Evolutionary conservation across 2,888 invertebrate genomes (phyloP).

Genomic region (Scrobipalpa costella): DNA sequence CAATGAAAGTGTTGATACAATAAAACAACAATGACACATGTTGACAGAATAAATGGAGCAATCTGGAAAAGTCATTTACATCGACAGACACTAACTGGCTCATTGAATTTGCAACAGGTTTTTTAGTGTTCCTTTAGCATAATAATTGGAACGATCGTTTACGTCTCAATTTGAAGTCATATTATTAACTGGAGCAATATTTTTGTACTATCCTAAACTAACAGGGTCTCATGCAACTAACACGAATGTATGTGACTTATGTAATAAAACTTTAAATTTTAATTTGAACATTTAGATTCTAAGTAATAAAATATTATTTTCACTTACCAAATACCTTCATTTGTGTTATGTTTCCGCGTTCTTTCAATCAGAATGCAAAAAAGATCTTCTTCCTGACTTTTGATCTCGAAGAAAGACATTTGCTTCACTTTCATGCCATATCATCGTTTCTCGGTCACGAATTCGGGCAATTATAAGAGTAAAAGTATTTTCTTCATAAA

Average conservation of each 20-base stretch:
- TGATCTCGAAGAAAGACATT: slow-evolving; percentile 38
- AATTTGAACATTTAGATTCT: too few species aligned
- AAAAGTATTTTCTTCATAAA: slow-evolving; percentile 38
- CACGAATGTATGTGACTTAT: too few species aligned
- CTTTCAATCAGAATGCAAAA: slow-evolving; percentile 28
- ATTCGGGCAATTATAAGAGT: slow-evolving; percentile 36
- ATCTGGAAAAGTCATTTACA: not conserved
- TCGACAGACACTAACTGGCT: too few species aligned
- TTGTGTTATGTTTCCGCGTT: slow-evolving; percentile 36
- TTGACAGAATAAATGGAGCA: slow-evolving; percentile 3
- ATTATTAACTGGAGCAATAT: too few species aligned
- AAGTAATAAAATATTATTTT: not conserved
- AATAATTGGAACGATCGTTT: too few species aligned
- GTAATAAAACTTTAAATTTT: too few species aligned
- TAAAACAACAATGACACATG: not conserved
- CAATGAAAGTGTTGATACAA: slow-evolving; percentile 12
- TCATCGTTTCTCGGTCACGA: slow-evolving; percentile 42
- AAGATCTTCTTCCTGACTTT: slow-evolving; percentile 21
- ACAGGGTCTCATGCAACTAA: too few species aligned
- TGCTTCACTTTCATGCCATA: slow-evolving; percentile 47
- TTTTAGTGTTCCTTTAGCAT: too few species aligned
- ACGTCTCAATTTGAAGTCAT: too few species aligned
- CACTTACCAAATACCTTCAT: slow-evolving; percentile 47
- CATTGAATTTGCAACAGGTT: too few species aligned
- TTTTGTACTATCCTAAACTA: too few species aligned